These are phyloP conservation scores for Hydroisotoma schaefferi DNA, from an alignment of 2,888 invertebrate genomes.

Conservation along the genomic window DNA sequence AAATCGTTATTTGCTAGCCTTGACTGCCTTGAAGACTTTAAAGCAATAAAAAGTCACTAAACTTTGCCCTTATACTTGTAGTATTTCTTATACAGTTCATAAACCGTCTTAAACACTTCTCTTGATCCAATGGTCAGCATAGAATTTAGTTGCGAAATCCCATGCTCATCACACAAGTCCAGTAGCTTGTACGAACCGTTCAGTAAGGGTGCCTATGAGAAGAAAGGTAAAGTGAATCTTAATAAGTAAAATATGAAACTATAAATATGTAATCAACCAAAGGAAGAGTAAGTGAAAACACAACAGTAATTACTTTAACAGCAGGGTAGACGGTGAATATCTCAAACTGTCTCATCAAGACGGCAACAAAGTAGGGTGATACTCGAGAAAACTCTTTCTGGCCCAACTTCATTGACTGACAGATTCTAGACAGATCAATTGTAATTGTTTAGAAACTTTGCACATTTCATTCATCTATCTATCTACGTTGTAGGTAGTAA, in stretches of 20 bases:
- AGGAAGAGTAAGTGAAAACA: neutral
- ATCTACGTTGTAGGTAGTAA: neutral
- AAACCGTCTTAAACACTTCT: conserved; percentile 55
- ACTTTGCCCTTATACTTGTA: conserved; percentile 57
- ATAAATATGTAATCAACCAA: neutral
- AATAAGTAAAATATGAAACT: no score
- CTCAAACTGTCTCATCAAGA: conserved; percentile 55
- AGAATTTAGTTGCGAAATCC: conserved; percentile 54
- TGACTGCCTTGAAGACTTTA: no score
- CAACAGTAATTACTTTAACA: conserved; percentile 53
- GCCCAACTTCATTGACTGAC: conserved; percentile 43
- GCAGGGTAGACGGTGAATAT: conserved; percentile 53
- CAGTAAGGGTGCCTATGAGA: conserved; percentile 53
- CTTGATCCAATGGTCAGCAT: conserved; percentile 54
- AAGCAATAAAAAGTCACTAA: conserved; percentile 49
- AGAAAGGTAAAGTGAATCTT: no score
- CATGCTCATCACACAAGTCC: conserved; percentile 55
- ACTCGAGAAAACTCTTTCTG: conserved; percentile 54
- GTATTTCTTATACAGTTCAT: conserved; percentile 55
- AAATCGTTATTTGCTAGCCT: no score
- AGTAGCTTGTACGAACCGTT: conserved; percentile 55
- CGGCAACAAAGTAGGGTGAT: conserved; percentile 55
- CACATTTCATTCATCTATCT: neutral
- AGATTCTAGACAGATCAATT: conserved; percentile 29
- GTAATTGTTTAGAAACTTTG: no score